Percentiles rank a stretch among this genome's conserved stretches.
phyloP scores from a whole-genome alignment of 2,113 vertebrate genomes.

The Macheiramphus alcinus region DNA sequence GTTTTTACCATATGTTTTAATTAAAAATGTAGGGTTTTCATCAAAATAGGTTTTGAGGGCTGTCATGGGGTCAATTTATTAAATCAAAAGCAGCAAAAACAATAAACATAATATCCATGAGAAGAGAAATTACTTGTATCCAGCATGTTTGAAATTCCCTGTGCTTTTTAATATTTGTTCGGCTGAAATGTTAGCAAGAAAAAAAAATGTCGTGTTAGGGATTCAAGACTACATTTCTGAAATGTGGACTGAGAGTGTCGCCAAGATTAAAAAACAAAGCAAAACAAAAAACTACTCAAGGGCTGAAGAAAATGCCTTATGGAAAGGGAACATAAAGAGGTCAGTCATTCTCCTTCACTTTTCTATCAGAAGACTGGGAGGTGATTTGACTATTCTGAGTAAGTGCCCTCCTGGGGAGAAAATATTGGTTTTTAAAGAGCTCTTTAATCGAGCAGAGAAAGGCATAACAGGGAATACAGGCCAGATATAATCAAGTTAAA shows the following conservation, averaged over 20 bases:
- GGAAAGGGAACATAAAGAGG: not conserved
- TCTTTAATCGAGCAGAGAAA: not conserved
- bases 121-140: not conserved
- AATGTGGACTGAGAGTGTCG: not conserved
- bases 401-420: conserved; percentile 3
- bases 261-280: not conserved
- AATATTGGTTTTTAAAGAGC: not conserved
- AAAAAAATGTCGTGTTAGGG: not conserved
- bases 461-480: not conserved
- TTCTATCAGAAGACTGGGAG: not conserved
- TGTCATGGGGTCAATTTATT: not conserved
- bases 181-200: not conserved
- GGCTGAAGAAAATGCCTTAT: not conserved
- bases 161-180: not conserved
- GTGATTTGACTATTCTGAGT: not conserved
- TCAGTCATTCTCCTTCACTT: not conserved
- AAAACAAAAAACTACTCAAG: not conserved
- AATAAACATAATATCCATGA: not conserved
- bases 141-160: not conserved
- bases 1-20: conserved; percentile 51
- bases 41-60: conserved; percentile 11
- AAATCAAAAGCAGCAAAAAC: not conserved
- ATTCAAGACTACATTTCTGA: not conserved
- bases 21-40: conserved; percentile 9
- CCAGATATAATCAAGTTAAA: not conserved